Evolutionary conservation across 2,888 invertebrate genomes (phyloP), one percentile per base, ranked within the genome.

Genomic region (Drepana falcataria): DNA sequence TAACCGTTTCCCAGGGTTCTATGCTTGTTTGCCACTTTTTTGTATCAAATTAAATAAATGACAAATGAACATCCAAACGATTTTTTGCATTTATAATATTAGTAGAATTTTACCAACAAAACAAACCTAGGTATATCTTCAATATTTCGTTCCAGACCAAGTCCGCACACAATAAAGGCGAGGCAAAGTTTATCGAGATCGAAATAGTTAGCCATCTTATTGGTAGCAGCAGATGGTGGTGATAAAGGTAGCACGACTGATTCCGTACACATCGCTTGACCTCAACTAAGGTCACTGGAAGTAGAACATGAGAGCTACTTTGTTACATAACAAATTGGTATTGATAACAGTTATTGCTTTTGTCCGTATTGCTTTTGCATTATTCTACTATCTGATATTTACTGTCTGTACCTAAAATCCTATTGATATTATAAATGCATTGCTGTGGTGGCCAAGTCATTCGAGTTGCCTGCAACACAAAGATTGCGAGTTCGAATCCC

Each of bases 211-310:
- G 69, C 71, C 70, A 80, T 83, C 76, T 74, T 65, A 69, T 68
- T 73, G 66, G 60, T 62, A 60, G 67, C 64, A 73, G 59, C 65
- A 74, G 81, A 80, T 80, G 66, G 59, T 70, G 60, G 67, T 72
- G 78, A 79, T 81, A 80, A 73, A 71, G 70, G 57, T 71, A 70
- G 78, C 84, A 80, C 82, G 81, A 82, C 78, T 71, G 76, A 77
- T 80, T 75, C 68, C 59, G 65, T 67, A 66, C 67, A 67, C 59
- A 55, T 55, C 41, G 40, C 33, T 48, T 72, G 63, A 68, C 65
- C 69, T 68, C 64, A 70, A 70, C 51, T 56, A 56, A 51, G 51
- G 51, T 51, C 53, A 37, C 37, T 48, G 35, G 34, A 53, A 72
- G 56, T 70, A 55, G 67, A 68, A 66, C 71, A 72, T 72, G 71